These are phyloP conservation scores for Automeris io DNA, from an alignment of 2,888 invertebrate genomes.

Conservation along the genomic window DNA sequence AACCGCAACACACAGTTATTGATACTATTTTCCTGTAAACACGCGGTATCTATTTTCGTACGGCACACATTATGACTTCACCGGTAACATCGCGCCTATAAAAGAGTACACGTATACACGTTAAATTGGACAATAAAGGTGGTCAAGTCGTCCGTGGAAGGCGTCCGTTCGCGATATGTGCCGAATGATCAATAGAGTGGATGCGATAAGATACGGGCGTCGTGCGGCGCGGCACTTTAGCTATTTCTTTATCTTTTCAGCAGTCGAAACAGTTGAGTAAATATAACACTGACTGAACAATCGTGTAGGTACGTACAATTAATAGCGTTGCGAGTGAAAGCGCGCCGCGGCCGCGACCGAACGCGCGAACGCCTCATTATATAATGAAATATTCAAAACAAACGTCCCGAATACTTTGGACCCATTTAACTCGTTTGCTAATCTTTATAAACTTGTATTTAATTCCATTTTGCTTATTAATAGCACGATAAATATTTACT, in stretches of 20 bases:
- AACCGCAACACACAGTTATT: slow-evolving; percentile 74
- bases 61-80: slow-evolving; percentile 73
- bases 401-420: slow-evolving; percentile 58
- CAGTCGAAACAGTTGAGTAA: slow-evolving; percentile 71
- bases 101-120: slow-evolving; percentile 56
- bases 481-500: slow-evolving; percentile 33
- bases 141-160: slow-evolving; percentile 65
- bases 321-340: slow-evolving; percentile 69
- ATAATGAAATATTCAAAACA: slow-evolving; percentile 69
- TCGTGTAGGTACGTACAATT: slow-evolving; percentile 54
- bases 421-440: slow-evolving; percentile 41
- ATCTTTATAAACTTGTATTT: slow-evolving; percentile 22
- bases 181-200: slow-evolving; percentile 70
- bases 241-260: slow-evolving; percentile 70
- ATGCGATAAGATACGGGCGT: slow-evolving; percentile 67
- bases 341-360: slow-evolving; percentile 46
- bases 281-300: slow-evolving; percentile 61
- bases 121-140: slow-evolving; percentile 71
- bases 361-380: slow-evolving; percentile 60
- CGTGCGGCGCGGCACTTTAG: slow-evolving; percentile 55
- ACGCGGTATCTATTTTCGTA: slow-evolving; percentile 69
- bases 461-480: slow-evolving; percentile 21
- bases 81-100: slow-evolving; percentile 67
- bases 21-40: slow-evolving; percentile 73
- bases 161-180: slow-evolving; percentile 70